phyloP scores from a whole-genome alignment of 2,113 vertebrate genomes.

The Hipposideros armiger region DNA sequence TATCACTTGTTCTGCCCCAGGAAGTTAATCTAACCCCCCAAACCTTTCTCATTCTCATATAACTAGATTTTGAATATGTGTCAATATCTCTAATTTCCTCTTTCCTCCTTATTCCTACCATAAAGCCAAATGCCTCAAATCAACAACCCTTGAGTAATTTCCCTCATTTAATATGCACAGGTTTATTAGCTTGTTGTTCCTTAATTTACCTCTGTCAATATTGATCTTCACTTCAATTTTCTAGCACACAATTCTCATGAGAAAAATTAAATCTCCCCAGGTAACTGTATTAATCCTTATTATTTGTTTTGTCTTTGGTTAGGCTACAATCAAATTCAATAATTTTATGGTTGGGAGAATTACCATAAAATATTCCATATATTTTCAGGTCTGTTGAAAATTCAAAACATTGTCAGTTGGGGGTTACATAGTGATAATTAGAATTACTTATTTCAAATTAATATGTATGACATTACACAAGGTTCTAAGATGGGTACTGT shows the following conservation, averaged over 20 bases:
- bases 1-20: neutral
- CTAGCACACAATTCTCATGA: neutral
- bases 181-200: neutral
- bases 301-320: neutral
- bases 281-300: neutral
- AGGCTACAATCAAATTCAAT: constrained; percentile 40
- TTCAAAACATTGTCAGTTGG: neutral
- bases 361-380: neutral
- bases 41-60: neutral
- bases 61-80: neutral
- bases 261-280: neutral
- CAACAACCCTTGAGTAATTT: neutral
- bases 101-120: neutral
- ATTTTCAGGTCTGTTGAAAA: constrained; percentile 41
- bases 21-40: neutral
- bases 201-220: constrained; percentile 52
- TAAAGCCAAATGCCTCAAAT: neutral
- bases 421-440: neutral
- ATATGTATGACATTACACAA: neutral
- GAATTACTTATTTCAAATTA: constrained; percentile 25
- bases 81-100: neutral
- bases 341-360: constrained; percentile 5
- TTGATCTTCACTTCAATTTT: constrained; percentile 49
- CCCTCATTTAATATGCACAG: neutral
- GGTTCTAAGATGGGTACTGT: neutral